Conservation (phyloP, 2,888 invertebrate genomes). For the Alsophila aescularia region DNA sequence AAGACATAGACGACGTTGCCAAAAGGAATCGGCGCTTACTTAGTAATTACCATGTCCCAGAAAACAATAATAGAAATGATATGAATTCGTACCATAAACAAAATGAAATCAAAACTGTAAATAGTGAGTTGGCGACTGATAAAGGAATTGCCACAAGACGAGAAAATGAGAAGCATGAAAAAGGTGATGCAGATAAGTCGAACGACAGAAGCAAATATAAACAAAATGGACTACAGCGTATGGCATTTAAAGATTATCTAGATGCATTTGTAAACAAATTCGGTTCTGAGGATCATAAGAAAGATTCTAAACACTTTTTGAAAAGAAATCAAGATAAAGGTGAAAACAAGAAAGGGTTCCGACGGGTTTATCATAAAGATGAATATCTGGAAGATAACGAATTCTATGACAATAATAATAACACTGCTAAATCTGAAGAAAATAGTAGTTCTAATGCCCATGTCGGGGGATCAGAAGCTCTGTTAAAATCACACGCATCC, state of each 20-base stretch:
- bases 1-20: constrained; percentile 37
- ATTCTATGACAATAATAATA: constrained; percentile 68
- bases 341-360: constrained; percentile 69
- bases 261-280: constrained; percentile 70
- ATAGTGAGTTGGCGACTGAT: constrained; percentile 42
- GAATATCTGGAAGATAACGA: constrained; percentile 75
- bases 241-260: constrained; percentile 62
- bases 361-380: constrained; percentile 72
- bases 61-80: not conserved
- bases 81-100: not conserved
- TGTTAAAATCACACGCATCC: constrained; percentile 54
- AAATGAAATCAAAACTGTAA: constrained; percentile 5
- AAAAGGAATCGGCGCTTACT: constrained; percentile 29
- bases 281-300: constrained; percentile 59
- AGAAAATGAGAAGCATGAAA: constrained; percentile 49
- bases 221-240: constrained; percentile 47
- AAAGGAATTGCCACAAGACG: constrained; percentile 42
- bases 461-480: constrained; percentile 58
- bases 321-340: constrained; percentile 62
- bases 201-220: constrained; percentile 45
- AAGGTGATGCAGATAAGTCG: constrained; percentile 44
- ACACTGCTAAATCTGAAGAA: constrained; percentile 55
- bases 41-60: not conserved
- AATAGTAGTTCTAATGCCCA: constrained; percentile 52
- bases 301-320: constrained; percentile 51